Conservation (phyloP, 2,113 vertebrate species). For the Phylloscopus trochilus region DNA sequence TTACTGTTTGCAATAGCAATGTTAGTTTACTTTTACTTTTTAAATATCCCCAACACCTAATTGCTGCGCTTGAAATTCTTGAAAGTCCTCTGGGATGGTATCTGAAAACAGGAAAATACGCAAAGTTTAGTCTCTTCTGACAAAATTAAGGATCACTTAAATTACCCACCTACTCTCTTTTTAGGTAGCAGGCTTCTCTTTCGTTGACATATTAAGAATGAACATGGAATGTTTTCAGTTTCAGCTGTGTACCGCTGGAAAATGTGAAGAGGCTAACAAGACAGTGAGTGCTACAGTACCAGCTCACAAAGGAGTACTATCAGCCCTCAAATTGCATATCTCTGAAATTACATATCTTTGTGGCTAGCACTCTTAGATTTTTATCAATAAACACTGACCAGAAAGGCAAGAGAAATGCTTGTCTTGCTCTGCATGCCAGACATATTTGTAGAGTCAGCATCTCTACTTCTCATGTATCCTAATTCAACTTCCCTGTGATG, state of each 20-base stretch:
- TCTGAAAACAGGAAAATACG: conserved; percentile 74
- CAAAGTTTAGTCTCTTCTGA: not conserved
- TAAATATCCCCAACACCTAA: conserved; percentile 75
- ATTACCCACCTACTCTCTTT: not conserved
- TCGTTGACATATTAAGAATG: not conserved
- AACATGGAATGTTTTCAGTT: not conserved
- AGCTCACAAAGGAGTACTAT: not conserved
- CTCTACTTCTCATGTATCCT: not conserved
- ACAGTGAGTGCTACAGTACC: not conserved
- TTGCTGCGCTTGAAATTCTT: conserved; percentile 81
- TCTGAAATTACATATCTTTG: not conserved
- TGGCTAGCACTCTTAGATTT: not conserved
- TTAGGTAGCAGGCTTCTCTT: not conserved
- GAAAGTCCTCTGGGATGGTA: conserved; percentile 90
- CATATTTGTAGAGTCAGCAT: accelerated
- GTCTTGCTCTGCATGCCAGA: not conserved
- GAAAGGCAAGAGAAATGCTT: not conserved
- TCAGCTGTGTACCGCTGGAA: not conserved
- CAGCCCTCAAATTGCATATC: not conserved
- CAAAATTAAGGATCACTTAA: not conserved
- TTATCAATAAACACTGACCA: not conserved
- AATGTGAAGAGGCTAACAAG: not conserved
- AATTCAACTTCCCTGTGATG: not conserved
- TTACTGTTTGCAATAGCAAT: conserved; percentile 54
- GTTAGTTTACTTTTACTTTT: conserved; percentile 16